Evolutionary conservation across 2,888 invertebrate species (phyloP).

Genomic region (Eremobia ochroleuca): DNA sequence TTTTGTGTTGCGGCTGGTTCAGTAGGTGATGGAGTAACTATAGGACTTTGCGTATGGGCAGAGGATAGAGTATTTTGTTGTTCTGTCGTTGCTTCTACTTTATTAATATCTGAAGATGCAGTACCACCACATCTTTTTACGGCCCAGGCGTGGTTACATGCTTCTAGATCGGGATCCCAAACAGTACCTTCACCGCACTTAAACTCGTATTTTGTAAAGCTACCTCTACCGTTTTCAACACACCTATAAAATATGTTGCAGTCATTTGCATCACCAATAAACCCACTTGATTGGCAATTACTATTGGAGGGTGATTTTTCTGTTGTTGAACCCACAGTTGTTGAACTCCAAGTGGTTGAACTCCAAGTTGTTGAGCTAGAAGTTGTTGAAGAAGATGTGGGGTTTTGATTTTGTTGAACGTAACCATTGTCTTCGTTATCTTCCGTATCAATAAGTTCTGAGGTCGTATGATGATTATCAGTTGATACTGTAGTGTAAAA

Average conservation of each 20-base stretch:
- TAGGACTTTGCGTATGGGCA: slow-evolving; percentile 51
- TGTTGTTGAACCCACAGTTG: slow-evolving; percentile 43
- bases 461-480: slow-evolving; percentile 58
- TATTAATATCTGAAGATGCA: slow-evolving; percentile 43
- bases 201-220: slow-evolving; percentile 92
- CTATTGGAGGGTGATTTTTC: slow-evolving; percentile 28
- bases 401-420: slow-evolving; percentile 63
- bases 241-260: slow-evolving; percentile 93
- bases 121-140: slow-evolving; percentile 80
- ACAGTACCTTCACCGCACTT: slow-evolving; percentile 93
- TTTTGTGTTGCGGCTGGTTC: slow-evolving; percentile 53
- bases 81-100: slow-evolving; percentile 58
- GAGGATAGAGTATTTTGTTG: slow-evolving; percentile 48
- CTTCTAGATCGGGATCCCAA: slow-evolving; percentile 91
- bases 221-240: slow-evolving; percentile 91
- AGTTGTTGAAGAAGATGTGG: slow-evolving; percentile 51
- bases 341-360: slow-evolving; percentile 53
- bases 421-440: slow-evolving; percentile 70
- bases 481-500: slow-evolving; percentile 59
- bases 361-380: slow-evolving; percentile 56
- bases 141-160: slow-evolving; percentile 91
- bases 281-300: slow-evolving; percentile 88
- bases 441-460: slow-evolving; percentile 49
- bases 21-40: slow-evolving; percentile 58
- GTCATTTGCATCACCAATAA: slow-evolving; percentile 90